phyloP scores from a whole-genome alignment of 2,113 vertebrate genomes.

The Pycnonotus jocosus region DNA sequence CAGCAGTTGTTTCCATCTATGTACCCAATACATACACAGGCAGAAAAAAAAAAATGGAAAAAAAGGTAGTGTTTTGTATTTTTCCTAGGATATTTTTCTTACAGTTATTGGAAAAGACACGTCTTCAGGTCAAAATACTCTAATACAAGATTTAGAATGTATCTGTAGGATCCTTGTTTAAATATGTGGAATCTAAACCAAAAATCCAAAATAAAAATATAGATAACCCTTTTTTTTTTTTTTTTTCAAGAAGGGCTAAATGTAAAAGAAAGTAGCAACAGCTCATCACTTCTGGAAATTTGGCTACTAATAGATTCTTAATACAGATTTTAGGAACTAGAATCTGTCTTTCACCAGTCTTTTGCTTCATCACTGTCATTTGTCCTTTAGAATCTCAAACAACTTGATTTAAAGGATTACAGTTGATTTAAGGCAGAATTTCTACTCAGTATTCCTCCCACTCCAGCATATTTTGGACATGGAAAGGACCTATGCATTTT shows the following conservation, averaged over 20 bases:
- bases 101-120: not conserved
- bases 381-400: not conserved
- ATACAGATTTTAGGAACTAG: not conserved
- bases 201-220: not conserved
- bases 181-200: not conserved
- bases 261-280: not conserved
- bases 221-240: not conserved
- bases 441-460: not conserved
- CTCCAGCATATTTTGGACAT: not conserved
- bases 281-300: not conserved
- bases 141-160: not conserved
- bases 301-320: not conserved
- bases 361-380: not conserved
- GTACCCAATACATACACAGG: not conserved
- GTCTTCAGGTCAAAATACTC: not conserved
- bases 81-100: not conserved
- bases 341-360: not conserved
- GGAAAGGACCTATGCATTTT: not conserved
- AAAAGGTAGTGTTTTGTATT: not conserved
- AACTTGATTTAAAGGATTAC: not conserved
- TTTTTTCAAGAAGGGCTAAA: not conserved
- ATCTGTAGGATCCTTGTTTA: not conserved
- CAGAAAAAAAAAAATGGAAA: not conserved
- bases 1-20: not conserved
- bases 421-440: not conserved